Evolutionary conservation across 2,113 vertebrate species (phyloP).

Genomic region (Mus spicilegus): DNA sequence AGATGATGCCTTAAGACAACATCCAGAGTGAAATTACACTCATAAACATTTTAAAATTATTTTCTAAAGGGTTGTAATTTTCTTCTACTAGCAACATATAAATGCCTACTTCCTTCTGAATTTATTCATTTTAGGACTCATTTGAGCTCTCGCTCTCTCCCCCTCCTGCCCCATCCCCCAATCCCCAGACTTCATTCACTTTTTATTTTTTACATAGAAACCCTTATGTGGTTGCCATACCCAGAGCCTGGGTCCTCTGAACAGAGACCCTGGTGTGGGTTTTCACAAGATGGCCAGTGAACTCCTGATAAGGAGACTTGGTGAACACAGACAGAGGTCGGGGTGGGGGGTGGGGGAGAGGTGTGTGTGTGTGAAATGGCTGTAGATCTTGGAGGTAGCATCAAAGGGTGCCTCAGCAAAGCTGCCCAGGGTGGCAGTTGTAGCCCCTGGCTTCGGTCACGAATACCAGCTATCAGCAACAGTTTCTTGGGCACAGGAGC

Average conservation of each 20-base stretch:
- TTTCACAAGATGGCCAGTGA: not conserved
- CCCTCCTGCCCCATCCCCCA: too few species aligned
- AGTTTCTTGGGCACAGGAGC: not conserved
- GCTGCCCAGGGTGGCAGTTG: too few species aligned
- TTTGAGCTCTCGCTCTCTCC: not conserved
- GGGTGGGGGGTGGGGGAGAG: too few species aligned
- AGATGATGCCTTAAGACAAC: not conserved
- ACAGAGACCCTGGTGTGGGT: not conserved
- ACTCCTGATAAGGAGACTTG: not conserved
- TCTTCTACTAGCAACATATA: not conserved
- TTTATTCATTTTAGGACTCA: not conserved
- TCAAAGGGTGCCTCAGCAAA: not conserved
- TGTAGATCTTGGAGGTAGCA: not conserved
- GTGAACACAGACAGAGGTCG: not conserved
- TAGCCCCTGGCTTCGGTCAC: not conserved
- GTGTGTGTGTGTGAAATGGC: not conserved
- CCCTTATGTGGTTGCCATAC: not conserved
- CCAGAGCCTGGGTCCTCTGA: not conserved
- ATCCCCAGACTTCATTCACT: not conserved
- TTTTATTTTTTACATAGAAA: not conserved
- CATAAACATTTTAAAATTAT: not conserved
- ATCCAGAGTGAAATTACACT: constrained; percentile 10
- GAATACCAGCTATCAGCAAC: not conserved
- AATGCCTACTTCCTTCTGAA: not conserved
- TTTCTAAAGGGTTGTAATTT: constrained; percentile 28